These are phyloP conservation scores for Cerceris rybyensis DNA, from an alignment of 2,888 invertebrate genomes.

Conservation along the genomic window DNA sequence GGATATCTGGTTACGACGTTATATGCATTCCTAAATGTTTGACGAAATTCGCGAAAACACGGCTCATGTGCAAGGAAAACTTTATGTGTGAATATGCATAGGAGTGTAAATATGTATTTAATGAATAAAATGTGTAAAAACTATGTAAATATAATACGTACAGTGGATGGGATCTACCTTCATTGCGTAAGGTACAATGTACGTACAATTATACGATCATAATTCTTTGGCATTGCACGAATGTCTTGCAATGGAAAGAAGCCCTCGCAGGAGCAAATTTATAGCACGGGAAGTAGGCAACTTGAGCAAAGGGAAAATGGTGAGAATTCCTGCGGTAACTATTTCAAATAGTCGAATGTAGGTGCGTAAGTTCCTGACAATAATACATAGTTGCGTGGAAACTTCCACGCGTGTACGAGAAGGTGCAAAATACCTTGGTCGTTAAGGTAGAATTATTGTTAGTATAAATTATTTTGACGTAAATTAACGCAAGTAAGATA, in stretches of 20 bases:
- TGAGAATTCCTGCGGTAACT: neutral
- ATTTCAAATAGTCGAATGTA: constrained; percentile 6
- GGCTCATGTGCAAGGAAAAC: constrained; percentile 1
- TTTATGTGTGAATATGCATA: no score
- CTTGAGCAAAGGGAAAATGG: neutral
- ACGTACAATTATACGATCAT: neutral
- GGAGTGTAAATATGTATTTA: no score
- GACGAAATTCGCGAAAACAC: neutral
- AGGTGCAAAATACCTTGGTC: no score
- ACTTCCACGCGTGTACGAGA: neutral
- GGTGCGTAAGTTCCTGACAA: neutral
- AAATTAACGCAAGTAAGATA: no score
- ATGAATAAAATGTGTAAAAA: no score
- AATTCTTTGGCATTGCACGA: neutral
- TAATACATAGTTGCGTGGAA: neutral
- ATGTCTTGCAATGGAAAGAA: constrained; percentile 4
- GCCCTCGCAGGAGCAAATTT: neutral
- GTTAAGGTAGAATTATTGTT: no score
- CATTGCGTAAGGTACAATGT: neutral
- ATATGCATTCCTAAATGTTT: neutral
- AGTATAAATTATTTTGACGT: no score
- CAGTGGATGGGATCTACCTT: neutral
- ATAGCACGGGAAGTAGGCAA: neutral
- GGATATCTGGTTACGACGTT: neutral
- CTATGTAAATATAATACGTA: no score